phyloP scores from a whole-genome alignment of 1,140 invertebrate genomes.

The Papilio polytes region DNA sequence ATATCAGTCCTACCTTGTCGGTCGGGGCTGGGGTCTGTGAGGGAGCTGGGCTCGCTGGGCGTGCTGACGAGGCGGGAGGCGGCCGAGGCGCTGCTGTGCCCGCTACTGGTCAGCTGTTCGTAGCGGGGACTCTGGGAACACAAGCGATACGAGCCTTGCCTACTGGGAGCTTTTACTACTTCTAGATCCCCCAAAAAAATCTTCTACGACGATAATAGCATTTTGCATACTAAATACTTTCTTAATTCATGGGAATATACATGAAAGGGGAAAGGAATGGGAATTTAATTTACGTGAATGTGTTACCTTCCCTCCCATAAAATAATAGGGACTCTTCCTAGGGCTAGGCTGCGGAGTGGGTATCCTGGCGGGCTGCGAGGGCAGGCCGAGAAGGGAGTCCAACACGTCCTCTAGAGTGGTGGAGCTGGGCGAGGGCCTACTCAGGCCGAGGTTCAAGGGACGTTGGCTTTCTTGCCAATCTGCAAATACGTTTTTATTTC shows the following conservation, averaged over 20 bases:
- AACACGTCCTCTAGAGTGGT: constrained; percentile 96
- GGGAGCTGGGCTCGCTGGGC: constrained; percentile 71
- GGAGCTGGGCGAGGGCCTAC: constrained; percentile 88
- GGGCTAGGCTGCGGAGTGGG: constrained; percentile 86
- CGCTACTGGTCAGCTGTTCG: constrained; percentile 79
- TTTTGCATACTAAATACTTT: constrained; percentile 1
- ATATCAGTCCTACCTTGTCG: constrained; percentile 84
- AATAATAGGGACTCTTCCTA: constrained; percentile 86
- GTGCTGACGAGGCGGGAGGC: constrained; percentile 71
- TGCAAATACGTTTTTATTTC: constrained; percentile 53
- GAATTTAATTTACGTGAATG: constrained; percentile 11
- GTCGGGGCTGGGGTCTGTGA: constrained; percentile 76
- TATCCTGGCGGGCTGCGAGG: constrained; percentile 88
- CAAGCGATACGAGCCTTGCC: constrained; percentile 12
- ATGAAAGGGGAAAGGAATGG: background rate
- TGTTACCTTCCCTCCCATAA: constrained; percentile 88
- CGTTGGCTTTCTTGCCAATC: constrained; percentile 79
- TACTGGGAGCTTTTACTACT: constrained; percentile 4
- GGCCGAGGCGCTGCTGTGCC: constrained; percentile 75
- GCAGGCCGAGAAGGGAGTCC: constrained; percentile 94
- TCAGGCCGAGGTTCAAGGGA: constrained; percentile 76
- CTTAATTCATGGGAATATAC: background rate
- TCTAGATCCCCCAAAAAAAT: background rate
- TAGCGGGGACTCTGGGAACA: constrained; percentile 76
- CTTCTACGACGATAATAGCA: background rate